Percentiles rank a stretch among this genome's conserved stretches.
These are phyloP conservation scores for Oxyteleia sp. DNA, from an alignment of 2,888 invertebrate species.

Conservation along the genomic window DNA sequence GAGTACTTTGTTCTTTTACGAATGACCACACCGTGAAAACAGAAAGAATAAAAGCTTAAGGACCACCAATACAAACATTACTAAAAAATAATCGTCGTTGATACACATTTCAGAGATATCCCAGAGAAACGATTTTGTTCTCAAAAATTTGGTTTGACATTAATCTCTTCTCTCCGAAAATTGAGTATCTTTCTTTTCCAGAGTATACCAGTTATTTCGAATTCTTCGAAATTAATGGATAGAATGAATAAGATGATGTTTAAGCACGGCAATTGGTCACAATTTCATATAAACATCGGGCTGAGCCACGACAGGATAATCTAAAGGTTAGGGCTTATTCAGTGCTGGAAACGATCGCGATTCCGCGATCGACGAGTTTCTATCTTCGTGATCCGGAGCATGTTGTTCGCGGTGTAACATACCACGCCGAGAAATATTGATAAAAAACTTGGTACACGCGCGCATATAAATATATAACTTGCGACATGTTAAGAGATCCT, in stretches of 20 bases:
- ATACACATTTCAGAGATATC: neutral
- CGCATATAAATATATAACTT: conserved; percentile 66
- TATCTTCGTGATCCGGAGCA: conserved; percentile 67
- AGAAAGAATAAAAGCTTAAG: neutral
- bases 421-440: conserved; percentile 41
- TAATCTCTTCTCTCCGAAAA: neutral
- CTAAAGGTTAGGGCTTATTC: conserved; percentile 28
- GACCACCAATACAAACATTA: neutral
- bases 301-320: conserved; percentile 7
- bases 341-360: conserved; percentile 35
- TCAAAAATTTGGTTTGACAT: neutral
- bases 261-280: neutral
- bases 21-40: neutral
- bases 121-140: neutral
- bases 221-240: neutral
- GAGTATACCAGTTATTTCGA: no score
- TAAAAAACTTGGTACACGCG: conserved; percentile 62
- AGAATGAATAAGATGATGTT: no score
- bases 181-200: neutral
- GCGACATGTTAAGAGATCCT: conserved; percentile 69
- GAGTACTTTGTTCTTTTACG: neutral
- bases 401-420: conserved; percentile 56
- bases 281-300: neutral
- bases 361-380: conserved; percentile 56
- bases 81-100: neutral